Evolutionary conservation across 1,140 invertebrate genomes (phyloP).

Genomic region (Euborellia annulipes): DNA sequence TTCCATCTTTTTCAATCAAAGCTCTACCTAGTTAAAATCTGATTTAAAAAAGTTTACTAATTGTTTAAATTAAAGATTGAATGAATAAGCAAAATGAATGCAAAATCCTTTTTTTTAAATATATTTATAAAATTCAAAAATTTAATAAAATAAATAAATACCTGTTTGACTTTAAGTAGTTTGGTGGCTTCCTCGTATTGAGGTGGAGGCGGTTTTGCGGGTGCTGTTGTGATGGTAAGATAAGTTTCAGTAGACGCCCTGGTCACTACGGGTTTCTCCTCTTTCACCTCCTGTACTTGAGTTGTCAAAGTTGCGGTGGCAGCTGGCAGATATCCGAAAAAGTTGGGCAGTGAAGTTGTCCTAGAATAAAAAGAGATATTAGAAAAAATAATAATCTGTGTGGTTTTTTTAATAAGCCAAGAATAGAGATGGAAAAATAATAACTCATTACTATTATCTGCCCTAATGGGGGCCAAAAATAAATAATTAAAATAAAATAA

Average conservation of each 20-base stretch:
- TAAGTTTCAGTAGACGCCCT: no score
- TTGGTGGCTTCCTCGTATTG: constrained; percentile 57
- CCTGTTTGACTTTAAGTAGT: constrained; percentile 32
- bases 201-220: constrained; percentile 35
- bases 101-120: no score
- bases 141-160: no score
- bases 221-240: constrained; percentile 20
- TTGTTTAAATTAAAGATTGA: no score
- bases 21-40: no score
- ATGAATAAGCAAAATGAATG: no score
- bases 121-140: no score
- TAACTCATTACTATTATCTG: no score
- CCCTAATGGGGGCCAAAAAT: no score
- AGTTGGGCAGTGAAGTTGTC: constrained; percentile 34
- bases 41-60: no score
- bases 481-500: no score
- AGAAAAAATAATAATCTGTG: neutral
- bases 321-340: constrained; percentile 25
- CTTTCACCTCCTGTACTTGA: constrained; percentile 3
- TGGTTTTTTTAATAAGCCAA: neutral
- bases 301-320: constrained; percentile 4
- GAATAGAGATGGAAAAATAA: neutral
- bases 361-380: constrained; percentile 17
- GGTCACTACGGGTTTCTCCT: constrained; percentile 7
- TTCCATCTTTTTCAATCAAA: no score